Evolutionary conservation across 2,888 invertebrate genomes (phyloP), one percentile per base, ranked within the genome.

Genomic region (Sceliomorpha sp.): DNA sequence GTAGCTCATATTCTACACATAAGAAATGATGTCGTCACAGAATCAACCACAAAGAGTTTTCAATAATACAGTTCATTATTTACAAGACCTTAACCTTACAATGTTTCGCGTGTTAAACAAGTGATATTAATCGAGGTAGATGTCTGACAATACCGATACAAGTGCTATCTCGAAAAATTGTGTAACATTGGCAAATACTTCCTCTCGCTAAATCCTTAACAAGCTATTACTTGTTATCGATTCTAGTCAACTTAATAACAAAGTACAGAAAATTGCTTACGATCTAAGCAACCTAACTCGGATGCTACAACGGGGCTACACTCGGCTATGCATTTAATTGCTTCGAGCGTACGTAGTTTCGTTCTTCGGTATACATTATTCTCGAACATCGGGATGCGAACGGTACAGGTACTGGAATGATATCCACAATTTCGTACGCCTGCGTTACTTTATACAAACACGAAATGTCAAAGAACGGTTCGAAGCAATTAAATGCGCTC

Each of bases 21-120:
- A n/a, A n/a, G n/a, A n/a, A n/a, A n/a, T n/a, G n/a, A n/a, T n/a
- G n/a, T n/a, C n/a, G n/a, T n/a, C n/a, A n/a, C n/a, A n/a, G n/a
- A 20, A 20, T 20, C 20, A 20, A 20, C 20, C 20, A 20, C 20
- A 5, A 20, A 20, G 2, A 20, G 5, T 20, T 20, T 20, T 20
- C 2, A 20, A 50, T 48, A 51, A 39, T 62, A 62, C 44, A 53
- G 39, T 27, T 29, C 29, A 20, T 47, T 47, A 47, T 34, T 34
- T 32, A 47, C 47, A 47, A 32, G 20, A 20, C n/a, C 7, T 4
- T 47, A 34, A 12, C 6, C 24, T 27, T 20, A 7, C 10, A 15
- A 44, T n/a, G 17, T 31, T 45, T 5, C 7, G 3, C 24, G 7
- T 5, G 3, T 5, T 31, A 8, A 20, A 34, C 34, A 32, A 12